These are phyloP conservation scores for Lucilia cuprina DNA, from an alignment of 1,140 invertebrate species.

Conservation along the genomic window DNA sequence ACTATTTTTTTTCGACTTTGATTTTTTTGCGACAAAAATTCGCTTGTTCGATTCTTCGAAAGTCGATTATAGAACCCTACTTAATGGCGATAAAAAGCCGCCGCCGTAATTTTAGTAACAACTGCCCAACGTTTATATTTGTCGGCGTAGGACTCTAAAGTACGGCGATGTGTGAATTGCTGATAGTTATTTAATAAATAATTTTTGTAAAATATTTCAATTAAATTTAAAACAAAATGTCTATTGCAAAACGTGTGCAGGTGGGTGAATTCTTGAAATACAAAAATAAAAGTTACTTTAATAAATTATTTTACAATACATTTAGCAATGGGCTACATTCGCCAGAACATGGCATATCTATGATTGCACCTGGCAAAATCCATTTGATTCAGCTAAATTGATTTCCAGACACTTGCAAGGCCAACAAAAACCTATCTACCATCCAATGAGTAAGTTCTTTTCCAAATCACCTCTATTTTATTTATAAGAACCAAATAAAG, in stretches of 20 bases:
- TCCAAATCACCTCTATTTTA: background rate
- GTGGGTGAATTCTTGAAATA: constrained; percentile 44
- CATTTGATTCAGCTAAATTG: constrained; percentile 78
- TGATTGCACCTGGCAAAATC: constrained; percentile 96
- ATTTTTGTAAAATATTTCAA: background rate
- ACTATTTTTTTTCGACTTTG: no score
- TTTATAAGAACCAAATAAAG: background rate
- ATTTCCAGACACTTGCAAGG: constrained; percentile 85
- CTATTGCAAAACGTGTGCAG: constrained; percentile 61
- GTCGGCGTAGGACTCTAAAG: background rate
- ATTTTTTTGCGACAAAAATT: no score
- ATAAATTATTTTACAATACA: background rate
- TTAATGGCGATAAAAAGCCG: no score
- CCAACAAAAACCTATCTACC: constrained; percentile 90
- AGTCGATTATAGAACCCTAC: no score
- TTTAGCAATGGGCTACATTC: constrained; percentile 95
- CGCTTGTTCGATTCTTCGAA: no score
- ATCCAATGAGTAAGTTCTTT: constrained; percentile 76
- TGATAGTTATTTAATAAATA: constrained; percentile 37
- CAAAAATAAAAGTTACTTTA: background rate
- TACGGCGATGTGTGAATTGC: background rate
- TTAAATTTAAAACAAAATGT: constrained; percentile 53
- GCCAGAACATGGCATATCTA: constrained; percentile 91
- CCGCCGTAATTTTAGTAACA: no score
- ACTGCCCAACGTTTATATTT: no score